These are phyloP conservation scores for Anthophora plumipes DNA, from an alignment of 2,888 invertebrate genomes.

Conservation along the genomic window DNA sequence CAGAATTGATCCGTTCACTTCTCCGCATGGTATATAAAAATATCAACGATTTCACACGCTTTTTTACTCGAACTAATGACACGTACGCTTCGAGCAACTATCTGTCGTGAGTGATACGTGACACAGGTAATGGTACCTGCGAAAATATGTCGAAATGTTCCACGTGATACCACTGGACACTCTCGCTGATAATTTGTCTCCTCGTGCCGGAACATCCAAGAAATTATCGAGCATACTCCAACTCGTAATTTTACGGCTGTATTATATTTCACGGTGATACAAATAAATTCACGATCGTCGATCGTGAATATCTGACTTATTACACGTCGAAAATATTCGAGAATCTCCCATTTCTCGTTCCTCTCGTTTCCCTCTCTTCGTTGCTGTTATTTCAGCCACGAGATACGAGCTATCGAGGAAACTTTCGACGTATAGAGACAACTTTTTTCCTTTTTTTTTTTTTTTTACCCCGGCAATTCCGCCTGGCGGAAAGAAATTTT, in stretches of 20 bases:
- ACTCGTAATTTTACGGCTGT: too few species aligned
- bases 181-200: not conserved
- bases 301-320: too few species aligned
- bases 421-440: not conserved
- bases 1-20: not conserved
- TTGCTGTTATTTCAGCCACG: not conserved
- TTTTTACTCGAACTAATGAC: slow-evolving; percentile 33
- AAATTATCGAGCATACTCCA: too few species aligned
- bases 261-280: too few species aligned
- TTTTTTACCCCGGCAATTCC: not conserved
- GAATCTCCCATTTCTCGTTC: too few species aligned
- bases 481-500: slow-evolving; percentile 30
- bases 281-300: too few species aligned
- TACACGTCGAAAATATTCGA: too few species aligned
- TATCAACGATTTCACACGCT: slow-evolving; percentile 38
- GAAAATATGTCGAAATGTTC: slow-evolving; percentile 35
- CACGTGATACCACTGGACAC: slow-evolving; percentile 15
- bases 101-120: slow-evolving; percentile 39
- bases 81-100: slow-evolving; percentile 37
- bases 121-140: slow-evolving; percentile 28
- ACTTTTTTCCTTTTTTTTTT: too few species aligned
- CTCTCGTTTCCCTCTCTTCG: too few species aligned
- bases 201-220: too few species aligned
- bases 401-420: not conserved
- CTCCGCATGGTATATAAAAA: slow-evolving; percentile 12